phyloP scores from a whole-genome alignment of 2,113 vertebrate species.

The Orycteropus afer region DNA sequence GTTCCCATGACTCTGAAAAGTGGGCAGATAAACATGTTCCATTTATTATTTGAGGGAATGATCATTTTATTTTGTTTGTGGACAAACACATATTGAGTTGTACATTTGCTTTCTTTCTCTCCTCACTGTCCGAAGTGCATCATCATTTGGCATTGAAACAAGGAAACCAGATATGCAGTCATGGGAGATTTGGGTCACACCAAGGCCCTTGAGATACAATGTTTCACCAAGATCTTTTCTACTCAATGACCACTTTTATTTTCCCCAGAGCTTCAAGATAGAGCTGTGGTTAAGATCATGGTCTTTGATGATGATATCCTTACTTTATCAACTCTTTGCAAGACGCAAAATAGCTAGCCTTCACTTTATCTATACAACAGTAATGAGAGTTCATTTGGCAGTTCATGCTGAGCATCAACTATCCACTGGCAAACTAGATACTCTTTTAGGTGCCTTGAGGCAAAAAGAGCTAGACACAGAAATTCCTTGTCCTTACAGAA shows the following conservation, averaged over 20 bases:
- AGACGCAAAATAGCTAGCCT: not conserved
- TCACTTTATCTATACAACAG: not conserved
- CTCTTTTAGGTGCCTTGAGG: not conserved
- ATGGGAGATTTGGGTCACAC: not conserved
- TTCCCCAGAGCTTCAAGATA: not conserved
- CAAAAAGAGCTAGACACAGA: not conserved
- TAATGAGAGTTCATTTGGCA: not conserved
- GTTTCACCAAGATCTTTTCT: not conserved
- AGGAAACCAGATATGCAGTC: not conserved
- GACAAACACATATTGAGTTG: not conserved
- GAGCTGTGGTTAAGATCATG: not conserved
- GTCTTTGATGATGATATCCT: not conserved
- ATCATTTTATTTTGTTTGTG: not conserved
- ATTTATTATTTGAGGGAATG: not conserved
- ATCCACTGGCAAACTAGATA: not conserved
- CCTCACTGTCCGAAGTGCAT: not conserved
- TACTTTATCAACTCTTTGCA: not conserved
- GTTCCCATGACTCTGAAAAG: not conserved
- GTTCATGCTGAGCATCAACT: not conserved
- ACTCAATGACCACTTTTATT: not conserved
- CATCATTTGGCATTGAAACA: not conserved
- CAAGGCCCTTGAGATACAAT: not conserved
- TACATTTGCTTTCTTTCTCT: not conserved
- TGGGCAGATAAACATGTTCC: not conserved
- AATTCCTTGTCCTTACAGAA: not conserved